phyloP scores from a whole-genome alignment of 2,113 vertebrate species.

The Aleadryas rufinucha region DNA sequence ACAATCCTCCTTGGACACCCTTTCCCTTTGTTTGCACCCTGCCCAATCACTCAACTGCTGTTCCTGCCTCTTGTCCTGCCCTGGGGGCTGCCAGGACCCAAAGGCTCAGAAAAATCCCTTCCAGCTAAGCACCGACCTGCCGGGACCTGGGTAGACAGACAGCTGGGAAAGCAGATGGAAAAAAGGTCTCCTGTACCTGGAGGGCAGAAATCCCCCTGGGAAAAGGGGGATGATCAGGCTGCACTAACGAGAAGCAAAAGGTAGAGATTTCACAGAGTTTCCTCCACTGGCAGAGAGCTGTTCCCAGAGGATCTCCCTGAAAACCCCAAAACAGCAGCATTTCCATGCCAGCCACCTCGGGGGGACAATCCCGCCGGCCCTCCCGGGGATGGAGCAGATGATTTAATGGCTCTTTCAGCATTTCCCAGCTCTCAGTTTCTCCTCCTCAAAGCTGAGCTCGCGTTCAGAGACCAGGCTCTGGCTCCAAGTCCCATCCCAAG shows the following conservation, averaged over 20 bases:
- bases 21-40: not conserved
- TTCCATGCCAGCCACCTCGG: not conserved
- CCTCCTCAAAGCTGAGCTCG: not conserved
- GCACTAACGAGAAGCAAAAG: not conserved
- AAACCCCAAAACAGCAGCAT: not conserved
- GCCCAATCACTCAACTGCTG: rapidly evolving
- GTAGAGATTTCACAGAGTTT: not conserved
- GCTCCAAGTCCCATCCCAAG: not conserved
- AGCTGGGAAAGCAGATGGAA: not conserved
- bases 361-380: not conserved
- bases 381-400: not conserved
- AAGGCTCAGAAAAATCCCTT: not conserved
- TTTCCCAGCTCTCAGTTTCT: not conserved
- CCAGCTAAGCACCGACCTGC: not conserved
- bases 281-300: not conserved
- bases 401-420: constrained; percentile 3
- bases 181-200: not conserved
- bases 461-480: not conserved
- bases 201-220: not conserved
- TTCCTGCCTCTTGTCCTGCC: not conserved
- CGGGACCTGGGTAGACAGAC: not conserved
- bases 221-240: not conserved
- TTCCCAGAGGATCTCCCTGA: not conserved
- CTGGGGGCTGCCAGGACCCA: not conserved
- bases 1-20: not conserved